Conservation (phyloP, 37 sponge, comb jelly and placozoan species). For the Cliona cf. orientalis region DNA sequence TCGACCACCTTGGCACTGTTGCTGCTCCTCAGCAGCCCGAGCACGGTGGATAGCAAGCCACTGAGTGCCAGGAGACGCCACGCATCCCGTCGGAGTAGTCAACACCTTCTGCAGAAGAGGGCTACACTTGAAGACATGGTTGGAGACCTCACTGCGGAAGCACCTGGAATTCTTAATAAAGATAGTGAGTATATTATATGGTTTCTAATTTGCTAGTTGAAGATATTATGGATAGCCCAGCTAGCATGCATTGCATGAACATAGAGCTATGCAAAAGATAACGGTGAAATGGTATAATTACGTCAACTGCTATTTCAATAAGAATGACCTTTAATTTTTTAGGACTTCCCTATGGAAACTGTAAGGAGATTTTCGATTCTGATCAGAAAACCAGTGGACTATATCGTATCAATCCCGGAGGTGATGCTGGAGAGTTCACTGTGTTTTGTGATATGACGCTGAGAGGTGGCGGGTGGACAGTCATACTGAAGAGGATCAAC, state of each 20-base stretch:
- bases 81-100: no score
- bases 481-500: slow-evolving; percentile 53
- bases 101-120: neutral
- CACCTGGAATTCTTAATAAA: slow-evolving; percentile 35
- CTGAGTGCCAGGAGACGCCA: no score
- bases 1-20: no score
- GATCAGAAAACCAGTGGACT: slow-evolving; percentile 33
- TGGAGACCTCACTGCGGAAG: slow-evolving; percentile 27
- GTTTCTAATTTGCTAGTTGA: no score
- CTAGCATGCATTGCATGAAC: no score
- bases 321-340: no score
- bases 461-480: slow-evolving; percentile 62
- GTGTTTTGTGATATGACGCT: slow-evolving; percentile 72
- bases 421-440: slow-evolving; percentile 19
- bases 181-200: neutral
- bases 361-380: slow-evolving; percentile 54
- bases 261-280: no score
- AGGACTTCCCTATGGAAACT: slow-evolving; percentile 18
- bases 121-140: slow-evolving; percentile 8
- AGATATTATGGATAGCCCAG: no score
- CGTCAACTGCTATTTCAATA: no score
- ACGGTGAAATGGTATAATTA: no score
- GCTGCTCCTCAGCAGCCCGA: no score
- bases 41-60: no score
- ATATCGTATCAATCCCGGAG: slow-evolving; percentile 25